Base-by-base conservation (phyloP, 1,140 invertebrate species). In the Drosophila sulfurigaster region DNA sequence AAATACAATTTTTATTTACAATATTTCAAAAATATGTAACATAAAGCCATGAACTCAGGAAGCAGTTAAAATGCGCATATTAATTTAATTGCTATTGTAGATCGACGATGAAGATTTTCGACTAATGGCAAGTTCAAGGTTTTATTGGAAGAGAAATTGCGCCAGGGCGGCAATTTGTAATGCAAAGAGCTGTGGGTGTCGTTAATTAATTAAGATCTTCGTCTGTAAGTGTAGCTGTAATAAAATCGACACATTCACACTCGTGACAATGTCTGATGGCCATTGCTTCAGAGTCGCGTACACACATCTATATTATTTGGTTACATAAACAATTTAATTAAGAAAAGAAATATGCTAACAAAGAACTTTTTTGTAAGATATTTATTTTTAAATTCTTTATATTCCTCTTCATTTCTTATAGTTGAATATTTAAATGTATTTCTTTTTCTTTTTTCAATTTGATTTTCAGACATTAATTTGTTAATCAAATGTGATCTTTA, bases 191-290 rank as follows among this genome's bases (percentile, higher is more conserved):
- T 75, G 75, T 68, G 63, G 60, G 66, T 60, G 78, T 78, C 72
- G 83, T 88, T 88, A 89, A 88, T 88, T 79, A 90, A 90, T 89
- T 90, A 79, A 89, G 69, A 73, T 66, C 60, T 69, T 43, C 30
- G 58, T 41, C 20, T 75, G 58, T 52, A 57, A 65, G 38, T 63
- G 46, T 58, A 41, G 43, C n/a, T 43, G 35, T 38, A 38, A 38
- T 38, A 38, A 25, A 25, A 13, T 43, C 4, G 46, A 43, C 51
- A 72, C 68, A 66, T 13, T 38, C 20, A 64, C 0, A 54, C 38
- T 56, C 65, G 45, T 49, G 7, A 54, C 45, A n/a, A 5, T 46
- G 48, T 41, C 64, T 60, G 72, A 25, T 68, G 70, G 41, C 49
- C 69, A 63, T 30, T 28, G 75, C 43, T 13, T 46, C 38, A 67